phyloP scores from a whole-genome alignment of 2,888 invertebrate species.

The Drosophila eohydei region DNA sequence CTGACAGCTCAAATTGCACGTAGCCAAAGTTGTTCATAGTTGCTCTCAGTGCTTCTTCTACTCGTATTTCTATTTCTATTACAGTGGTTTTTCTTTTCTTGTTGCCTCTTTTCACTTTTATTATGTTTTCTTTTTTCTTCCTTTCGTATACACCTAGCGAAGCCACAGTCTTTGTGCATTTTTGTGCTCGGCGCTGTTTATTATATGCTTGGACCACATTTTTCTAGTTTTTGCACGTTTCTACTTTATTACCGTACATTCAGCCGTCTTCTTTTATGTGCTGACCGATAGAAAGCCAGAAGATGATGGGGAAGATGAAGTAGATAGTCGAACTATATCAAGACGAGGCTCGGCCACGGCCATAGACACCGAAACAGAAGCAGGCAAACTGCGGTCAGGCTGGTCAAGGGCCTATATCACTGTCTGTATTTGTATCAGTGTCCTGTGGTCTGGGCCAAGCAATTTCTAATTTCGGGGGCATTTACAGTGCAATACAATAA shows the following conservation, averaged over 20 bases:
- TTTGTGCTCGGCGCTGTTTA: constrained; percentile 64
- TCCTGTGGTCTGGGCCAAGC: constrained; percentile 32
- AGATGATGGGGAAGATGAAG: constrained; percentile 8
- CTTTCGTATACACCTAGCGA: constrained; percentile 10
- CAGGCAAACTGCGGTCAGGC: constrained; percentile 59
- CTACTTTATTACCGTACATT: constrained; percentile 76
- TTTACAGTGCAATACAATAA: constrained; percentile 63
- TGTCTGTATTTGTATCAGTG: constrained; percentile 16
- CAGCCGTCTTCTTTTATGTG: constrained; percentile 57
- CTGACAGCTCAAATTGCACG: constrained; percentile 77
- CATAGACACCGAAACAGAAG: constrained; percentile 6
- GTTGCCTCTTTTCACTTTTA: constrained; percentile 21
- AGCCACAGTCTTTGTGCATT: constrained; percentile 60
- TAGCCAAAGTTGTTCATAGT: constrained; percentile 68
- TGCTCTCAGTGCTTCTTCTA: constrained; percentile 35
- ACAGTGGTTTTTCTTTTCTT: constrained; percentile 24
- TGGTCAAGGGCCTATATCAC: constrained; percentile 24
- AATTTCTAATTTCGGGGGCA: constrained; percentile 75
- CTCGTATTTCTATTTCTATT: constrained; percentile 52
- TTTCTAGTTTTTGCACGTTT: constrained; percentile 80
- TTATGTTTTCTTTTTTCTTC: constrained; percentile 5
- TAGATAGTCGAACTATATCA: constrained; percentile 32
- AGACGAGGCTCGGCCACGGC: constrained; percentile 10
- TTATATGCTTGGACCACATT: constrained; percentile 75
- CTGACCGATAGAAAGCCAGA: constrained; percentile 46